Evolutionary conservation across 1,140 invertebrate genomes (phyloP), one percentile per base, ranked within the genome.

Genomic region (Zaprionus ghesquierei): DNA sequence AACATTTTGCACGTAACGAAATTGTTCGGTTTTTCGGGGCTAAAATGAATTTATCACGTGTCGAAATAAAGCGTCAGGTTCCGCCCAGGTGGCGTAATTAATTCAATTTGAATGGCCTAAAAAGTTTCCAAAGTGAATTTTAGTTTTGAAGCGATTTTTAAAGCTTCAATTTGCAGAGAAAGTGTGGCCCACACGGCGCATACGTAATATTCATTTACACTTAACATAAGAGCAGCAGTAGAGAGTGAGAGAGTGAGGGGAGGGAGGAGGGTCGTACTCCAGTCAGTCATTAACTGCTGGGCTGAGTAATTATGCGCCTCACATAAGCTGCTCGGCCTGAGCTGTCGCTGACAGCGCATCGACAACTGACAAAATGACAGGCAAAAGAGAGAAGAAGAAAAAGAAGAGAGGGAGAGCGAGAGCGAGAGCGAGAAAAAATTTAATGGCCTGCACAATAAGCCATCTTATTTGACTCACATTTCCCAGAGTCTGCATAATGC

Each of bases 1-100:
- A 87, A 78, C 64, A 80, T 79, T 87, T 68, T n/a, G 12, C n/a
- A 41, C n/a, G 35, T 15, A 20, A 20, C 41, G 41, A 44, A 12
- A 20, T 13, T 8, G 20, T 10, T 4, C 33, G 13, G 18, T 2
- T 44, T 75, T 79, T 63, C n/a, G n/a, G 51, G 80, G 78, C 79
- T 82, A 82, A 82, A 86, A 86, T 86, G 56, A 87, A 86, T 86
- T 86, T 86, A 86, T 86, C 82, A 87, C 82, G 82, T 87, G 82
- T 79, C 82, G 59, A 82, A 87, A 87, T 87, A 81, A 87, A 85
- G 69, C 73, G 71, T 77, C 60, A 63, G 54, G 44, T 54, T 46
- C 41, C 61, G 56, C 54, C 61, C 44, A 65, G 59, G 51, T 69
- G 33, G 46, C 53, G 62, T 87, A 87, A 87, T 87, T 87, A 87